Evolutionary conservation across 2,888 invertebrate species (phyloP).

Genomic region (Hedya salicella): DNA sequence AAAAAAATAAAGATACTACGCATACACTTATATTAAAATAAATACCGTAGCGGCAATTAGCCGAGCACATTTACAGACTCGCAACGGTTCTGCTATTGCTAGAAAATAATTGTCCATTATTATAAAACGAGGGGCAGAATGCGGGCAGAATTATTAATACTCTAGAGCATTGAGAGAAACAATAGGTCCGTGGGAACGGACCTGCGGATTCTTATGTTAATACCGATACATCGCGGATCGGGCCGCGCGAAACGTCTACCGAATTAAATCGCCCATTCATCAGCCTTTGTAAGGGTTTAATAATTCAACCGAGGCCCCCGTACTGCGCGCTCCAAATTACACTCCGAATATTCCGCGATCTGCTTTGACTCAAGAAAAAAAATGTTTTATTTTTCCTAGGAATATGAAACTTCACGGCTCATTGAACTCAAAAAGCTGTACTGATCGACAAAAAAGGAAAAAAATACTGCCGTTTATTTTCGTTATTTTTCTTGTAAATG

Average conservation of each 20-base stretch:
- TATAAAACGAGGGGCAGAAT: constrained; percentile 45
- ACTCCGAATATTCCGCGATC: constrained; percentile 10
- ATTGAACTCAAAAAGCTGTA: too few relatives aligned
- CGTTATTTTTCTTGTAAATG: too few relatives aligned
- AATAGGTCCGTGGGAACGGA: constrained; percentile 72
- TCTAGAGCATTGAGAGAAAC: constrained; percentile 52
- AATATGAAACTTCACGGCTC: too few relatives aligned
- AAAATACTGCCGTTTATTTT: too few relatives aligned
- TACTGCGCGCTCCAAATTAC: constrained; percentile 46
- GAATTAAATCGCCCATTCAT: constrained; percentile 65
- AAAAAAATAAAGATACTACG: too few relatives aligned
- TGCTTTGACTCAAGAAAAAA: too few relatives aligned
- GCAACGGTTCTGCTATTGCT: constrained; percentile 39
- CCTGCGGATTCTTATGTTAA: constrained; percentile 74
- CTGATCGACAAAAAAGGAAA: too few relatives aligned
- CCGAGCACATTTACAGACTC: constrained; percentile 21
- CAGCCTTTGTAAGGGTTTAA: constrained; percentile 69
- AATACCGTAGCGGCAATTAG: constrained; percentile 32
- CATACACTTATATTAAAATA: background rate
- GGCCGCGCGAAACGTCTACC: constrained; percentile 59
- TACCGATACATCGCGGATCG: constrained; percentile 73
- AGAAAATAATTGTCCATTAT: constrained; percentile 55
- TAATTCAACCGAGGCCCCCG: constrained; percentile 66
- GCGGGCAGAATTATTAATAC: constrained; percentile 52
- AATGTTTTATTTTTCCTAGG: too few relatives aligned